Evolutionary conservation across 2,113 vertebrate species (phyloP), one percentile per base, ranked within the genome.

Genomic region (Bostrychus sinensis): DNA sequence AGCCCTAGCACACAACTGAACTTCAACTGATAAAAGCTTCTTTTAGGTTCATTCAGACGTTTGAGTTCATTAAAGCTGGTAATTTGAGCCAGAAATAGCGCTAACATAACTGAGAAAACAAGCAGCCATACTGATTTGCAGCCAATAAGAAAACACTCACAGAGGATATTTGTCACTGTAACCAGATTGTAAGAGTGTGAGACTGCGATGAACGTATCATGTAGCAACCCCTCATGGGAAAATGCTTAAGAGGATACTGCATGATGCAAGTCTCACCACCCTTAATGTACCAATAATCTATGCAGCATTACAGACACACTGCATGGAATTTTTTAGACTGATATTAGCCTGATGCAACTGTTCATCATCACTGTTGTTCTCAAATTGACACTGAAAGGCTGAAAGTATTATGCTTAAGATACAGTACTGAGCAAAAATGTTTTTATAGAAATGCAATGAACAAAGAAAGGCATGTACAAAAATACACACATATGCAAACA

Each of bases 31-130:
- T 76, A 58, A 87, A 83, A 87, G 81, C n/a, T 13, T 22, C 43
- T 77, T 77, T 76, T 46, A 45, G 41, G 71, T 76, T 75, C 48
- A 70, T 70, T 78, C 61, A 78, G 58, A 78, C 39, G 39, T 43
- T 48, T 66, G 12, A 20, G 26, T 75, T 13, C 36, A 41, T 79
- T 59, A 66, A 38, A 73, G 67, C 58, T 58, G 26, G 56, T 28
- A 32, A 70, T 75, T 78, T 72, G 57, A 70, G 75, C 60, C 68
- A 62, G 64, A 61, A 72, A 72, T 83, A 37, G 76, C 82, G 77
- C 39, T 45, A 82, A 65, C 41, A 73, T 48, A 82, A 84, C 82
- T 81, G 78, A 76, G 77, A 51, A 81, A 81, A 81, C 38, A 30
- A 84, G 61, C 72, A 75, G 56, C 37, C 4, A 48, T 67, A 53